These are phyloP conservation scores for Temnothorax nylanderi DNA, from an alignment of 1,140 invertebrate genomes.

Conservation along the genomic window DNA sequence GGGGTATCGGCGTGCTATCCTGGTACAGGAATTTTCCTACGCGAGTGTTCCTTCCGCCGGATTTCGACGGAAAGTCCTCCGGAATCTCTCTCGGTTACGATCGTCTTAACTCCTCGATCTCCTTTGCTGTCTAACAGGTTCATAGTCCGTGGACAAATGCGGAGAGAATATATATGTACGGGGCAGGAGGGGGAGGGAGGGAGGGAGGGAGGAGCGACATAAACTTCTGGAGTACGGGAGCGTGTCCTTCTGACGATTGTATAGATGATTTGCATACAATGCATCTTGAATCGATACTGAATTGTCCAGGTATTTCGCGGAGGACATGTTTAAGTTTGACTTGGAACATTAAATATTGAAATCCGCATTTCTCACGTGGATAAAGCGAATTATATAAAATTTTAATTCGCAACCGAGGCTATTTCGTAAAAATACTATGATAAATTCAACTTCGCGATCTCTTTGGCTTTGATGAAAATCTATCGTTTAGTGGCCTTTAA, in stretches of 20 bases:
- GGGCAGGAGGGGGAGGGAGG: not conserved
- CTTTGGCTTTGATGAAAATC: no score
- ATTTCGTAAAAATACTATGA: no score
- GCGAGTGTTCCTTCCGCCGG: conserved; percentile 70
- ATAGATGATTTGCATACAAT: conserved; percentile 64
- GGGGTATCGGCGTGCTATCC: conserved; percentile 67
- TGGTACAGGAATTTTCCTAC: conserved; percentile 74
- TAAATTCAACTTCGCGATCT: no score
- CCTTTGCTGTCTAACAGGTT: conserved; percentile 46
- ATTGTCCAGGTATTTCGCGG: conserved; percentile 50
- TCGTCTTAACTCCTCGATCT: conserved; percentile 62
- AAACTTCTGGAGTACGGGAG: conserved; percentile 42
- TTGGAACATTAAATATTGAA: conserved; percentile 26
- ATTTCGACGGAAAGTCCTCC: conserved; percentile 69
- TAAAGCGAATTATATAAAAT: not conserved
- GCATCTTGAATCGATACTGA: conserved; percentile 53
- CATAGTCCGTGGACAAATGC: conserved; percentile 47
- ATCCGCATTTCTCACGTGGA: not conserved
- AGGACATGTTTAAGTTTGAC: conserved; percentile 9
- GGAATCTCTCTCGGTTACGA: conserved; percentile 62
- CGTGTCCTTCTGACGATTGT: conserved; percentile 52
- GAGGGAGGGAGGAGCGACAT: conserved; percentile 2
- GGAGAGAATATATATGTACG: not conserved
- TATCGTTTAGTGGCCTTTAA: not conserved
- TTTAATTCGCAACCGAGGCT: not conserved